Base-by-base conservation (phyloP, 2,888 invertebrate genomes). In the Tethea ocularis region DNA sequence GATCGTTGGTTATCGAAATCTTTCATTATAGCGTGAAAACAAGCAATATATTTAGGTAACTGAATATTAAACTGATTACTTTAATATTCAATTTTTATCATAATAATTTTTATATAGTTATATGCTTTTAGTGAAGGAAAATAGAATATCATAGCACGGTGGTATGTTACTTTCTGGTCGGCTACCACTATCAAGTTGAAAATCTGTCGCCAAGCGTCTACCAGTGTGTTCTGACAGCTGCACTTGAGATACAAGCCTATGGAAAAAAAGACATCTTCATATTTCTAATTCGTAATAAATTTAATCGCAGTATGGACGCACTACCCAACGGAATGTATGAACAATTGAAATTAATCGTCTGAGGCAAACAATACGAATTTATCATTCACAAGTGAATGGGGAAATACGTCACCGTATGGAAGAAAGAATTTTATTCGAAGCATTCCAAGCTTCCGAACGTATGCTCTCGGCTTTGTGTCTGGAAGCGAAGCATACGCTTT, bases 361-460 rank as follows among this genome's bases (percentile, higher is more conserved):
- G 10, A 1, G 20, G 20, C 46, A 46, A 41, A 46, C 46, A 46
- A 46, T 46, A 46, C 46, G 20, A 20, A 10, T 46, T 46, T 46
- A 46, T 38, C 38, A 38, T 46, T 46, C n/a, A 52, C 29, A 61
- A 60, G 62, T 61, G 61, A 61, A 64, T 62, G 64, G 69, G 11
- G 62, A 62, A 62, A 76, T 68, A 75, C 79, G 82, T 84, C 86
- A 86, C 83, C 82, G 77, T 78, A 68, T 67, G 67, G 17, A 33
- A 71, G 64, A 70, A 82, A 78, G 80, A 84, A 86, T 84, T 78
- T 78, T 80, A 81, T 82, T 82, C 78, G 79, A 74, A 72, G 70
- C 80, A 84, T 86, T 82, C 84, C 83, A 56, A 62, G 60, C 71
- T 72, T 64, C 68, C 69, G 69, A 73, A 77, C 54, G 62, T 62